Conservation (phyloP, 2,113 vertebrate species). For the Osmerus mordax region DNA sequence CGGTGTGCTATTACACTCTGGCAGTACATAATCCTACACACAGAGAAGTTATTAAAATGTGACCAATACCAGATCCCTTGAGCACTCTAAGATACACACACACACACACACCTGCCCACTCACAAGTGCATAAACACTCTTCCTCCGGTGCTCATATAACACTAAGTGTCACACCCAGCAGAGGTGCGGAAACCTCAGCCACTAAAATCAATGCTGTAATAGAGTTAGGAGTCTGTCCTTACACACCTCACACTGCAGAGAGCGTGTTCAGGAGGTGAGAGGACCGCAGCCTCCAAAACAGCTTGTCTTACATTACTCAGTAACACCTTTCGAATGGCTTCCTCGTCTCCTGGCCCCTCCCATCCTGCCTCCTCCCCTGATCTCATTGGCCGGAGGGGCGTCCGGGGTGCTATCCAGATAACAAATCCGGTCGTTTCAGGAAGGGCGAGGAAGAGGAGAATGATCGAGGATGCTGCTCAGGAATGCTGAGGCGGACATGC, state of each 20-base stretch:
- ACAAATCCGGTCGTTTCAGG: not conserved
- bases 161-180: slow-evolving; percentile 17
- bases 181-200: slow-evolving; percentile 25
- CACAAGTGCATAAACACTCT: not conserved
- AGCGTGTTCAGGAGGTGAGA: slow-evolving; percentile 29
- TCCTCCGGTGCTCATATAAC: slow-evolving; percentile 43
- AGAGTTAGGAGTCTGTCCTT: slow-evolving; percentile 33
- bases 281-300: slow-evolving; percentile 21
- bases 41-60: slow-evolving; percentile 69
- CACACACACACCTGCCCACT: slow-evolving; percentile 1
- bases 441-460: not conserved
- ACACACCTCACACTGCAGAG: slow-evolving; percentile 25
- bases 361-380: not conserved
- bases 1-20: slow-evolving; percentile 68
- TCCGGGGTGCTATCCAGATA: not conserved
- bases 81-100: slow-evolving; percentile 44
- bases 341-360: not conserved
- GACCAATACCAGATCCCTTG: slow-evolving; percentile 63
- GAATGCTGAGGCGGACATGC: too few species aligned
- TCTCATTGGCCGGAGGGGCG: not conserved
- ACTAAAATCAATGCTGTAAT: slow-evolving; percentile 49
- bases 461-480: not conserved
- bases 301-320: slow-evolving; percentile 21
- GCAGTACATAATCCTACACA: slow-evolving; percentile 67
- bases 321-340: not conserved